Evolutionary conservation across 2,113 vertebrate species (phyloP), one percentile per base, ranked within the genome.

Genomic region (Glaucomys volans): DNA sequence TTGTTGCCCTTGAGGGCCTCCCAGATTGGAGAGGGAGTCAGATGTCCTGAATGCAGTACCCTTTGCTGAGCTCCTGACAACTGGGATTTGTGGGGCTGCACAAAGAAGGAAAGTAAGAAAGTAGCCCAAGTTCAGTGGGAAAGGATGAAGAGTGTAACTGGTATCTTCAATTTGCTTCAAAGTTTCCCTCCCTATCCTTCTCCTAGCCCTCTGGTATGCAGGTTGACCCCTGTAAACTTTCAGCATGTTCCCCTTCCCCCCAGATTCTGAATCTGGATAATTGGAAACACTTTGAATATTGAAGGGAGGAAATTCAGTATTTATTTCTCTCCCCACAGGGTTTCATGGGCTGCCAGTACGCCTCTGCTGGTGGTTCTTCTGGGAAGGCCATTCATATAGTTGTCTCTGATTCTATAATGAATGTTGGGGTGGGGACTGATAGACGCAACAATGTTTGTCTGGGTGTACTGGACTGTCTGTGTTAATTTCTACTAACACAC

Each of bases 221-320:
- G 44, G 62, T 20, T 67, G 76, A 28, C 6, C 37, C 44, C 32
- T 59, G 14, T 50, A 30, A 30, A 79, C 62, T 71, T 22, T 37
- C 18, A 40, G 71, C 37, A 52, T 37, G 35, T 20, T 86, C 42
- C 5, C 14, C 59, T 82, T 76, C 22, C 54, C 37, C 83, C 12
- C 37, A n/a, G 30, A 86, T 74, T 94, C 81, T 67, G 47, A 72
- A 26, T 66, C 64, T 83, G 75, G 62, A 30, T 20, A 81, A 40
- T 11, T 76, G 59, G 12, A 35, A 84, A 47, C 16, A 52, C 40
- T 24, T 17, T 4, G 66, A 69, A 66, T 90, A 47, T 50, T 17
- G 5, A 42, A 44, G 32, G 35, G 40, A 64, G 13, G n/a, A 75
- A 77, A 81, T 71, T 22, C 32, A 7, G 24, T 74, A n/a, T 44